Evolutionary conservation across 2,888 invertebrate species (phyloP).

Genomic region (Itoplectis maculator): DNA sequence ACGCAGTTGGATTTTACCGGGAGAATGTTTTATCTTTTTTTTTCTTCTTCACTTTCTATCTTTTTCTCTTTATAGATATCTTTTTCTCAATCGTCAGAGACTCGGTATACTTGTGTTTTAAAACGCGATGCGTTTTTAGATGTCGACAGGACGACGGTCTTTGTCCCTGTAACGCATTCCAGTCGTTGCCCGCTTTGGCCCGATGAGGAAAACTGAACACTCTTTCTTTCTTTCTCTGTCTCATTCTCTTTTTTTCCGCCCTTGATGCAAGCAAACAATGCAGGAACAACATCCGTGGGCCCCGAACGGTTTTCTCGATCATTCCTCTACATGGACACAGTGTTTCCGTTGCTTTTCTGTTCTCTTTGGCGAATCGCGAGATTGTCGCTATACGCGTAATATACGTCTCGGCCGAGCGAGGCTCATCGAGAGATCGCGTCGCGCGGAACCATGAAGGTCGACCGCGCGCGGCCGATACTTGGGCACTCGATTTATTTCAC

Average conservation of each 20-base stretch:
- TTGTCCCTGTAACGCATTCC: constrained; percentile 63
- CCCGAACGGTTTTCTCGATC: constrained; percentile 57
- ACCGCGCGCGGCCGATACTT: constrained; percentile 35
- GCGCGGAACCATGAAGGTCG: constrained; percentile 49
- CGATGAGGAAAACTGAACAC: constrained; percentile 42
- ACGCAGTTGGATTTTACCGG: constrained; percentile 31
- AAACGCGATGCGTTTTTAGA: constrained; percentile 51
- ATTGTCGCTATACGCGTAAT: constrained; percentile 25
- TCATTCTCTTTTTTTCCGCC: constrained; percentile 23
- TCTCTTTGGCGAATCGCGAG: constrained; percentile 30
- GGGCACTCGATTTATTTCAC: constrained; percentile 31
- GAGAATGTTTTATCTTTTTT: constrained; percentile 33
- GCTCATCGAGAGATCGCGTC: constrained; percentile 10
- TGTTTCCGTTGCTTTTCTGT: constrained; percentile 27
- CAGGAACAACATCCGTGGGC: constrained; percentile 36
- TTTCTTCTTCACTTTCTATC: constrained; percentile 10
- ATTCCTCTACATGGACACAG: constrained; percentile 54
- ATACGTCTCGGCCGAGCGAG: constrained; percentile 33
- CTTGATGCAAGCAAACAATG: constrained; percentile 31
- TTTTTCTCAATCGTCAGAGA: constrained; percentile 39
- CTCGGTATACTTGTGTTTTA: constrained; percentile 44
- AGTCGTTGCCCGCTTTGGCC: constrained; percentile 58
- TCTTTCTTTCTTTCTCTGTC: constrained; percentile 22
- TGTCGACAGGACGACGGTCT: constrained; percentile 53
- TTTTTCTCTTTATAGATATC: not conserved